A percentile compares a stretch with the other conserved stretches of the same genome.
Conservation (phyloP, 2,888 invertebrate species). For the Busseola fusca region DNA sequence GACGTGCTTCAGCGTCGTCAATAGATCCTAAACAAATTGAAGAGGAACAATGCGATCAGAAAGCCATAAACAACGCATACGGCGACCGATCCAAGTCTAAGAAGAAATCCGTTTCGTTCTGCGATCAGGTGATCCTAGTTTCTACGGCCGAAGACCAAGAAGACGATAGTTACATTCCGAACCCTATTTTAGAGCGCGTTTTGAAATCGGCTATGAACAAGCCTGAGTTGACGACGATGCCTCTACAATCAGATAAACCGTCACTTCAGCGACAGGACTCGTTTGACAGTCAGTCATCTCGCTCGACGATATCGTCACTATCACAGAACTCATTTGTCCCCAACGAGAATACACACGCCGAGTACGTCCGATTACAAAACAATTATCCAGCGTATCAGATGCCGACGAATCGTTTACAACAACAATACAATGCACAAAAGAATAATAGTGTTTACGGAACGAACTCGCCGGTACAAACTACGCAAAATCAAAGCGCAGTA, state of each 20-base stretch:
- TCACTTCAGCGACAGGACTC: constrained; percentile 86
- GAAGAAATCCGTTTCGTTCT: constrained; percentile 98
- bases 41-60: constrained; percentile 80
- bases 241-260: constrained; percentile 85
- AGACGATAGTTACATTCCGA: constrained; percentile 96
- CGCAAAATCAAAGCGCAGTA: constrained; percentile 67
- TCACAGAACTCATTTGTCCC: constrained; percentile 82
- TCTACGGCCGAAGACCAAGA: constrained; percentile 98
- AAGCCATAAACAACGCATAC: constrained; percentile 76
- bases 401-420: constrained; percentile 78
- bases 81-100: constrained; percentile 91
- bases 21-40: constrained; percentile 84
- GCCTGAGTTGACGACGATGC: constrained; percentile 89
- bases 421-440: constrained; percentile 80
- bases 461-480: constrained; percentile 72
- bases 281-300: constrained; percentile 86
- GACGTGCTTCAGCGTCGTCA: constrained; percentile 82
- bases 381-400: constrained; percentile 80
- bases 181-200: constrained; percentile 96
- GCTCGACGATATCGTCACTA: constrained; percentile 85
- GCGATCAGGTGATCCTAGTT: constrained; percentile 97
- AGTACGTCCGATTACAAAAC: constrained; percentile 81
- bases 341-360: constrained; percentile 77
- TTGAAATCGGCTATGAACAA: constrained; percentile 94
- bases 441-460: constrained; percentile 76